These are phyloP conservation scores for Boleophthalmus pectinirostris DNA, from an alignment of 2,113 vertebrate genomes.

Conservation along the genomic window DNA sequence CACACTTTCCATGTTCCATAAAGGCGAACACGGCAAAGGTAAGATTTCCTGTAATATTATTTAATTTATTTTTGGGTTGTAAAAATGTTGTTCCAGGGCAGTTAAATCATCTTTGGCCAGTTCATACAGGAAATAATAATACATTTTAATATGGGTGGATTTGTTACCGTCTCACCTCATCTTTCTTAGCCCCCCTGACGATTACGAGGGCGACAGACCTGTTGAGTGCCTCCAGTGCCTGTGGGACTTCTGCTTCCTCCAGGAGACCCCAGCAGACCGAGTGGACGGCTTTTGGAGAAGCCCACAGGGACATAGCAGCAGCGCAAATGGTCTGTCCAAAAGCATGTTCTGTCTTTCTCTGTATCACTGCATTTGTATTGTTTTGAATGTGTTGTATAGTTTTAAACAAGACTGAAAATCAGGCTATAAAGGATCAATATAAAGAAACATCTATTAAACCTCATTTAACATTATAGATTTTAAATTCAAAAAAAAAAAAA, in stretches of 20 bases:
- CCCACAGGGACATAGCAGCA: constrained; percentile 79
- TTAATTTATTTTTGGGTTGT: background rate
- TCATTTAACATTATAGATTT: no score
- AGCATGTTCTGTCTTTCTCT: background rate
- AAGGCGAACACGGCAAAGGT: constrained; percentile 56
- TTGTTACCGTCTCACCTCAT: constrained; percentile 54
- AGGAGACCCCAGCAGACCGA: constrained; percentile 74
- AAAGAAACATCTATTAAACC: no score
- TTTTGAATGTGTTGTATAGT: background rate
- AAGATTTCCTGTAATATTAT: constrained; percentile 14
- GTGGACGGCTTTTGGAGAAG: constrained; percentile 79
- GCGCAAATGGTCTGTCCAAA: constrained; percentile 82
- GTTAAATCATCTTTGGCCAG: constrained; percentile 37
- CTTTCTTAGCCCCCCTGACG: constrained; percentile 76
- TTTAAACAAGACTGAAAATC: constrained; percentile 69
- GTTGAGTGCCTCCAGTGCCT: constrained; percentile 69
- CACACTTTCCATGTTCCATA: constrained; percentile 31
- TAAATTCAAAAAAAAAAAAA: no score
- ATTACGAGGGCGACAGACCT: constrained; percentile 75
- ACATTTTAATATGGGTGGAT: constrained; percentile 17
- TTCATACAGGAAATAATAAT: constrained; percentile 28
- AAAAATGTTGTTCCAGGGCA: constrained; percentile 30
- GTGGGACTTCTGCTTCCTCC: constrained; percentile 43
- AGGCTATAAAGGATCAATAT: background rate
- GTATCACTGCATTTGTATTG: background rate